These are phyloP conservation scores for Noctua comes DNA, from an alignment of 2,888 invertebrate species.

Conservation along the genomic window DNA sequence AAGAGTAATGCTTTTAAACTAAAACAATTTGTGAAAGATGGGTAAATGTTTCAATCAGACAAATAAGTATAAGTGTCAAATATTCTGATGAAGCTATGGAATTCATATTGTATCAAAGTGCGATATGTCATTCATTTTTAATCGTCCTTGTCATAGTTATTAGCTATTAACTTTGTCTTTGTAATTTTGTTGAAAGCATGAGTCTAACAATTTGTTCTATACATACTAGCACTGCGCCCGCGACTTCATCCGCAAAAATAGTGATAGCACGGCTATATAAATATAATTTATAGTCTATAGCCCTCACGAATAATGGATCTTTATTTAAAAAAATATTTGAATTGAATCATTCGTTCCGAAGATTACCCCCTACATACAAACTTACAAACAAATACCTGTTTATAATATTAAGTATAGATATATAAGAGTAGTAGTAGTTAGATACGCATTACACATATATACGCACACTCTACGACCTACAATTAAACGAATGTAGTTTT, in stretches of 20 bases:
- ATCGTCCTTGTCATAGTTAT: neutral
- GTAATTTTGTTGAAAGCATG: constrained; percentile 44
- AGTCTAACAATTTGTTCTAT: neutral
- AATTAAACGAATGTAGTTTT: constrained; percentile 32
- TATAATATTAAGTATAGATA: too few species aligned
- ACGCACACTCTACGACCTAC: constrained; percentile 4
- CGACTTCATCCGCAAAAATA: too few species aligned
- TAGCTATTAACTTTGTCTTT: neutral
- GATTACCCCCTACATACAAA: too few species aligned
- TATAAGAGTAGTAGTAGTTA: too few species aligned
- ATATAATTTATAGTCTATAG: too few species aligned
- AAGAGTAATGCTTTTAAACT: constrained; percentile 44
- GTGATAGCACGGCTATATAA: too few species aligned
- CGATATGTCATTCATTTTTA: neutral
- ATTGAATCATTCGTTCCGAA: too few species aligned
- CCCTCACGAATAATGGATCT: too few species aligned
- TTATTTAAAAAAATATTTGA: too few species aligned
- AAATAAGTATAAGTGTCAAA: constrained; percentile 10
- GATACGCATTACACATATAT: too few species aligned
- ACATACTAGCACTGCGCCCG: too few species aligned
- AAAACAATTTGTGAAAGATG: constrained; percentile 20
- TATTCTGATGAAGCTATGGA: constrained; percentile 15
- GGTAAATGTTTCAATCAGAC: constrained; percentile 24
- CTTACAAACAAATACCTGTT: too few species aligned
- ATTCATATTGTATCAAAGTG: constrained; percentile 12